A percentile compares a stretch with the other conserved stretches of the same genome.
Evolutionary conservation across 2,113 vertebrate genomes (phyloP).

Genomic region (Collichthys lucidus): DNA sequence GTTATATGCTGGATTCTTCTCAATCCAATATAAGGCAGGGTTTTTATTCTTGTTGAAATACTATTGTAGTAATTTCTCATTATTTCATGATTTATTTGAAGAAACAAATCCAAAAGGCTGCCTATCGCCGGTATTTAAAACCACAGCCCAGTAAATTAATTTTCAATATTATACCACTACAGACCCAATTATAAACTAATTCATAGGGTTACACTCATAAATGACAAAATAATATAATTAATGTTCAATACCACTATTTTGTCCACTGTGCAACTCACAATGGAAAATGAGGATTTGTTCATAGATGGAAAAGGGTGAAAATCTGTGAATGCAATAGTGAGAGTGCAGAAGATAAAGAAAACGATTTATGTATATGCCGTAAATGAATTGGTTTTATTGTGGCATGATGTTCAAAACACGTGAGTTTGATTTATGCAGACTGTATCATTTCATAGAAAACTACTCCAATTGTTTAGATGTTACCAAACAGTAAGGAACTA

Average conservation of each 20-base stretch:
- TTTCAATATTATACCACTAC: not conserved
- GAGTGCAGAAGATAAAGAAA: not conserved
- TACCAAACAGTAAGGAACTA: not conserved
- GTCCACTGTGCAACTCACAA: no score
- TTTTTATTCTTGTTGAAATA: not conserved
- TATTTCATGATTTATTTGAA: no score
- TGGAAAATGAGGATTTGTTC: not conserved
- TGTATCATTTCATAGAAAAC: not conserved
- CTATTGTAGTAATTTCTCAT: no score
- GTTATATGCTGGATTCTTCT: not conserved
- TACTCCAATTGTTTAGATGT: not conserved
- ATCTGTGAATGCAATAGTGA: not conserved
- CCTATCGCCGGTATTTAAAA: not conserved
- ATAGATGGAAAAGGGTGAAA: not conserved
- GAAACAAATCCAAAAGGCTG: not conserved
- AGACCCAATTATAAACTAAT: not conserved
- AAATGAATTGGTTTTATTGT: not conserved
- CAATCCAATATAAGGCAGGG: conserved; percentile 29
- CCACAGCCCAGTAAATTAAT: not conserved
- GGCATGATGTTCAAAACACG: not conserved
- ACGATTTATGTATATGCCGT: not conserved
- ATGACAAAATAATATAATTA: not conserved
- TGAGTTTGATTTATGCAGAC: not conserved
- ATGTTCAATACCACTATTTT: not conserved
- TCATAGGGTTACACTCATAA: not conserved